These are phyloP conservation scores for Tyto alba DNA, from an alignment of 2,113 vertebrate species.

Conservation along the genomic window DNA sequence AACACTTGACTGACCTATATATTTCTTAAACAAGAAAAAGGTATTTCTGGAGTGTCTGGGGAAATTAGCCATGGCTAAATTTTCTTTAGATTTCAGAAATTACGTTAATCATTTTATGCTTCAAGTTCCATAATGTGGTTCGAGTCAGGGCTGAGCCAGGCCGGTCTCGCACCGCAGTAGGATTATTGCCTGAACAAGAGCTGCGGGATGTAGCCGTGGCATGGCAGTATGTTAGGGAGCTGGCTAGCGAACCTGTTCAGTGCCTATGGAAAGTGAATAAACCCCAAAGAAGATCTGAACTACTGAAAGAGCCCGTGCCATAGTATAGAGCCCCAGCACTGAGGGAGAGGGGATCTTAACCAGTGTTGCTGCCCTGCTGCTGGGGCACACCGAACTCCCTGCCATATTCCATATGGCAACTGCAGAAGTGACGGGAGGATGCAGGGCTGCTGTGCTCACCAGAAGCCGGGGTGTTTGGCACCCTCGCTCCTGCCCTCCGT, in stretches of 20 bases:
- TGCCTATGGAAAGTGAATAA: neutral
- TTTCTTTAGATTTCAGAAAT: slow-evolving; percentile 20
- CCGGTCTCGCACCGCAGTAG: neutral
- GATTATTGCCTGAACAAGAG: neutral
- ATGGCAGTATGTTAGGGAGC: neutral
- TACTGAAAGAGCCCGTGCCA: neutral
- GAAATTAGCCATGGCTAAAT: neutral
- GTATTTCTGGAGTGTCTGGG: slow-evolving; percentile 2
- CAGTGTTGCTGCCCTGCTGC: neutral
- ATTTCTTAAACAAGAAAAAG: neutral
- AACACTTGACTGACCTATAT: slow-evolving; percentile 17
- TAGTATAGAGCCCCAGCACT: neutral
- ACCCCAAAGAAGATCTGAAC: neutral
- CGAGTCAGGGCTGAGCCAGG: neutral
- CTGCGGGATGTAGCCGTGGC: neutral
- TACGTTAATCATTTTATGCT: neutral
- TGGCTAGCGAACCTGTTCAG: neutral
- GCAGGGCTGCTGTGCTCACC: neutral
- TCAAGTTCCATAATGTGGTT: neutral
- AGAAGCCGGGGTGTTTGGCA: neutral
- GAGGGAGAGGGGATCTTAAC: neutral
- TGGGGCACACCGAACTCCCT: neutral
- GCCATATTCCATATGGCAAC: neutral
- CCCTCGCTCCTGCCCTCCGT: neutral
- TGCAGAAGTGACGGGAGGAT: neutral